Evolutionary conservation across 2,888 invertebrate genomes (phyloP).

Genomic region (Leucoma salicis): DNA sequence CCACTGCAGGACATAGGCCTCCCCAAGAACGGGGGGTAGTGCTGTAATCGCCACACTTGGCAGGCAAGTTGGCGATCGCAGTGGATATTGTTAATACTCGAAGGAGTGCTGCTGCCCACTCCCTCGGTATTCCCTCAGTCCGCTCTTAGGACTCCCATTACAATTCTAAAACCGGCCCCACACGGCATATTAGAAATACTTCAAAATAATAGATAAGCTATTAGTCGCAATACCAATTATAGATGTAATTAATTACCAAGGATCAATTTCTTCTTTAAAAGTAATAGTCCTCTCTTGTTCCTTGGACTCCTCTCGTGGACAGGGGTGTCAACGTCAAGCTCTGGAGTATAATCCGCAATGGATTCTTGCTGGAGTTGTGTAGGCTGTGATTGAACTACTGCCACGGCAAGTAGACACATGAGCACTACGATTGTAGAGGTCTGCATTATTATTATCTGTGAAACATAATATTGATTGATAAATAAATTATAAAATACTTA

Average conservation of each 20-base stretch:
- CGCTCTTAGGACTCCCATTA: too few relatives aligned
- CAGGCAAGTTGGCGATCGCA: too few relatives aligned
- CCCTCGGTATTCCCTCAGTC: too few relatives aligned
- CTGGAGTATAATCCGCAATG: conserved; percentile 46
- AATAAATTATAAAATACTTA: neutral
- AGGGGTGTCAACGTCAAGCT: conserved; percentile 49
- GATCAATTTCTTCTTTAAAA: conserved; percentile 71
- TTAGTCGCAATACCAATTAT: too few relatives aligned
- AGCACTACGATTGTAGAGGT: conserved; percentile 63
- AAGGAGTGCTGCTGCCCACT: too few relatives aligned
- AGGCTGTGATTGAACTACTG: conserved; percentile 47
- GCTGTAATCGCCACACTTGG: too few relatives aligned
- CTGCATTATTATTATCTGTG: conserved; percentile 55
- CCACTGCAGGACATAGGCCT: too few relatives aligned
- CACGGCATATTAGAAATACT: too few relatives aligned
- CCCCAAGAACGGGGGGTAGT: too few relatives aligned
- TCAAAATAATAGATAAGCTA: too few relatives aligned
- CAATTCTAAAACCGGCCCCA: too few relatives aligned
- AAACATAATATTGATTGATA: neutral
- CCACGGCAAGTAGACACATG: conserved; percentile 62
- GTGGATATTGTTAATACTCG: too few relatives aligned
- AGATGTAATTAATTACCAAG: conserved; percentile 67
- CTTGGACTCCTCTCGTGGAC: conserved; percentile 61
- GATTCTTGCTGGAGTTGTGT: conserved; percentile 24
- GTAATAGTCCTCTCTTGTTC: conserved; percentile 64